These are phyloP conservation scores for Lycopodina hypogea DNA, from an alignment of 37 sponge, comb jelly and placozoan species.

Conservation along the genomic window DNA sequence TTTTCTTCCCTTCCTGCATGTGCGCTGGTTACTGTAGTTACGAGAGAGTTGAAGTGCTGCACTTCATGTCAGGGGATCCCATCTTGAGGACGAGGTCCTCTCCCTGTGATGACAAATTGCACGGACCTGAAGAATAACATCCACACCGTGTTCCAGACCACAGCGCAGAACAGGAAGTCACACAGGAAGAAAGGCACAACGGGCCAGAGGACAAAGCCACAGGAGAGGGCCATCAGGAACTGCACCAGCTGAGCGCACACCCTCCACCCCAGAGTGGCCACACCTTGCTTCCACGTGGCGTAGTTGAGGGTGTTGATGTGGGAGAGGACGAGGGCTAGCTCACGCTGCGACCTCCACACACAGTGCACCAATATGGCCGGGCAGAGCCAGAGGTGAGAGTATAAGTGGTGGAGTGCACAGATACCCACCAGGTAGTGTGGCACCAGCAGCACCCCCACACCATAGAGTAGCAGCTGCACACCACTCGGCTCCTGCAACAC, in stretches of 20 bases:
- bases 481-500: constrained; percentile 3
- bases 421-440: constrained; percentile 43
- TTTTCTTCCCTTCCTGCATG: too few species aligned
- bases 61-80: too few species aligned
- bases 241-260: not conserved
- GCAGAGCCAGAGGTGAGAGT: constrained; percentile 18
- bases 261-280: not conserved
- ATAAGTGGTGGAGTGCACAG: constrained; percentile 17
- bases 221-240: not conserved
- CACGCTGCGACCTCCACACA: not conserved
- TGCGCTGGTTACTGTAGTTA: too few species aligned
- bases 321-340: not conserved
- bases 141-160: constrained; percentile 23
- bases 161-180: constrained; percentile 28
- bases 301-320: not conserved
- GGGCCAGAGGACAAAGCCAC: constrained; percentile 13
- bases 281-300: too few species aligned
- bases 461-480: constrained; percentile 10
- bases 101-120: too few species aligned
- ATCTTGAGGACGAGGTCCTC: too few species aligned
- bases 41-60: too few species aligned
- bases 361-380: constrained; percentile 29
- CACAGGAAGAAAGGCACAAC: constrained; percentile 39
- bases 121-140: too few species aligned
- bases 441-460: constrained; percentile 18